Evolutionary conservation across 2,888 invertebrate species (phyloP).

Genomic region (Chalcis sispes): DNA sequence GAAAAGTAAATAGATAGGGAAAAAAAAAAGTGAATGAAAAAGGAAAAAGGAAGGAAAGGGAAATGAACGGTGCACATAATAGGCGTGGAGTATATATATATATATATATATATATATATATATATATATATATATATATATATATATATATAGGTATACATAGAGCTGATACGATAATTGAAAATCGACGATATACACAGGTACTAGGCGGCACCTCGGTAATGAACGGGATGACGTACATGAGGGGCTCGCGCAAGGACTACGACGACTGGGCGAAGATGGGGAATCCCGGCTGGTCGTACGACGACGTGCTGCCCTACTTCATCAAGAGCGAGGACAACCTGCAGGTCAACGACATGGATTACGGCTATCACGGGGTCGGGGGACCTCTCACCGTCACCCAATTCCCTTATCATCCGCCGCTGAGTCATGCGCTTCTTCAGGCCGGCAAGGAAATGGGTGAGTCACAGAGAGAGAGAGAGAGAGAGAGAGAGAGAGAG

Average conservation of each 20-base stretch:
- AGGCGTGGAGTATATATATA: too few relatives aligned
- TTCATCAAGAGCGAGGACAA: slow-evolving; percentile 93
- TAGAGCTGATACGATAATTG: too few relatives aligned
- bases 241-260: slow-evolving; percentile 90
- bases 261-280: slow-evolving; percentile 91
- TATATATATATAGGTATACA: too few relatives aligned
- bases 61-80: too few relatives aligned
- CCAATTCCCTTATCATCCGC: slow-evolving; percentile 91
- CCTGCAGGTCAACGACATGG: slow-evolving; percentile 83
- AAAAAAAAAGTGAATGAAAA: too few relatives aligned
- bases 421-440: slow-evolving; percentile 86
- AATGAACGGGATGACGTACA: slow-evolving; percentile 97
- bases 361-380: slow-evolving; percentile 85
- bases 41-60: too few relatives aligned
- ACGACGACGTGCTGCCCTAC: slow-evolving; percentile 92
- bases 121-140: too few relatives aligned
- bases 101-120: too few relatives aligned
- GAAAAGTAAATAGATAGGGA: too few relatives aligned
- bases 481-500: slow-evolving; percentile 17
- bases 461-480: slow-evolving; percentile 66
- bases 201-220: slow-evolving; percentile 94
- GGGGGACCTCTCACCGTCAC: slow-evolving; percentile 88
- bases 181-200: too few relatives aligned
- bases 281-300: slow-evolving; percentile 93
- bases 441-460: slow-evolving; percentile 88